These are phyloP conservation scores for Pempheris klunzingeri DNA, from an alignment of 2,797 vertebrate genomes.

Conservation along the genomic window DNA sequence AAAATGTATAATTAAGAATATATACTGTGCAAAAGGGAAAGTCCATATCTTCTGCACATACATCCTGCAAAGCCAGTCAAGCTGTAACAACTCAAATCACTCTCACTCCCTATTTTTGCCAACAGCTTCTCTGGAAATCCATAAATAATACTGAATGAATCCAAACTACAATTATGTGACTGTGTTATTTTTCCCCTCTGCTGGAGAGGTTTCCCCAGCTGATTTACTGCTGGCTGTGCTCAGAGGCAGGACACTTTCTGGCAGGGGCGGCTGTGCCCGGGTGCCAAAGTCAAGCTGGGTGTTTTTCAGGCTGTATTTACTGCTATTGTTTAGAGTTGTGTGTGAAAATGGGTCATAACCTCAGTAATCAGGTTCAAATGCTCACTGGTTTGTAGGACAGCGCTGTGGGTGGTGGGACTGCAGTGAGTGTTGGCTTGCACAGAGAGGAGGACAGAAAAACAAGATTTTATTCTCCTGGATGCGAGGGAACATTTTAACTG, in stretches of 20 bases:
- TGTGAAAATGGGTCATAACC: constrained; percentile 44
- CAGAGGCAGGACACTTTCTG: constrained; percentile 36
- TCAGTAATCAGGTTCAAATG: constrained; percentile 49
- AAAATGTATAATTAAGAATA: background rate
- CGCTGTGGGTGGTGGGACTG: constrained; percentile 1
- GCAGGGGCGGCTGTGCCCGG: constrained; percentile 15
- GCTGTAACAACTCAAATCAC: constrained; percentile 3
- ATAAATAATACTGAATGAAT: constrained; percentile 43
- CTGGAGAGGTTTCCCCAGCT: constrained; percentile 31
- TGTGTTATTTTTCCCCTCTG: constrained; percentile 30
- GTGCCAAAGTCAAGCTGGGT: constrained; percentile 48
- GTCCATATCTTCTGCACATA: background rate
- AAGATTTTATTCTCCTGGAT: background rate
- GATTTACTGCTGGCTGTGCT: constrained; percentile 44
- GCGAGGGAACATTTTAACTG: background rate
- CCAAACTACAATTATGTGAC: constrained; percentile 27
- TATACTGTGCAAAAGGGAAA: background rate
- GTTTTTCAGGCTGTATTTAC: constrained; percentile 49
- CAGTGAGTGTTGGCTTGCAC: constrained; percentile 14
- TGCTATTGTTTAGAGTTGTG: constrained; percentile 46
- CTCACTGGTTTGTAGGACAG: constrained; percentile 9
- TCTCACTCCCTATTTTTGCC: background rate
- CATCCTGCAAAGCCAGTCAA: background rate
- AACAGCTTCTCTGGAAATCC: constrained; percentile 30
- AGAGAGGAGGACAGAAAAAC: constrained; percentile 1